These are phyloP conservation scores for Bambusicola thoracicus DNA, from an alignment of 2,113 vertebrate genomes.

Conservation along the genomic window DNA sequence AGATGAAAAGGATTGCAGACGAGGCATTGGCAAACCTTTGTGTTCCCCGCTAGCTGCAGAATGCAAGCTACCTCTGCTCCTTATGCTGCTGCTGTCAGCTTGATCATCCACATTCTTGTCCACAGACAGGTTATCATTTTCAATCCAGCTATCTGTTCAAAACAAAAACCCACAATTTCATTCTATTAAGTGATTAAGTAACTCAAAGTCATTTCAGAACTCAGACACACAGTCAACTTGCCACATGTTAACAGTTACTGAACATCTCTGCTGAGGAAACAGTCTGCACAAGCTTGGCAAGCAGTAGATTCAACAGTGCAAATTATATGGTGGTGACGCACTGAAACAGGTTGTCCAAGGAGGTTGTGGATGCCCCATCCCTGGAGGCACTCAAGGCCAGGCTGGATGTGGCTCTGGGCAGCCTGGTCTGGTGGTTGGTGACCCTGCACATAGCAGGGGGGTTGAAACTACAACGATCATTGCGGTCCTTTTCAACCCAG, in stretches of 20 bases:
- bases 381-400: no score
- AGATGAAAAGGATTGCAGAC: conserved; percentile 87
- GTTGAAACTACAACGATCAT: no score
- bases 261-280: background rate
- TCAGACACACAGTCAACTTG: background rate
- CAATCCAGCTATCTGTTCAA: conserved; percentile 91
- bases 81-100: conserved; percentile 86
- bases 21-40: conserved; percentile 91
- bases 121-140: conserved; percentile 92
- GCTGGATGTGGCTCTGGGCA: no score
- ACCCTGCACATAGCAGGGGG: no score
- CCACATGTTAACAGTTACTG: background rate
- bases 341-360: no score
- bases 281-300: background rate
- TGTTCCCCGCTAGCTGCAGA: conserved; percentile 83
- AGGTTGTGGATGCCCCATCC: no score
- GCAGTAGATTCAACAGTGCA: background rate
- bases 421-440: no score
- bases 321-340: no score
- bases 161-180: background rate
- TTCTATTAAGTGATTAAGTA: background rate
- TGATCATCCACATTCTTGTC: conserved; percentile 91
- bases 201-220: background rate
- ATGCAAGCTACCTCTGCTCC: conserved; percentile 85
- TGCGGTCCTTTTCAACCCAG: no score